Evolutionary conservation across 2,888 invertebrate genomes (phyloP).

Genomic region (Plagiodera versicolora): DNA sequence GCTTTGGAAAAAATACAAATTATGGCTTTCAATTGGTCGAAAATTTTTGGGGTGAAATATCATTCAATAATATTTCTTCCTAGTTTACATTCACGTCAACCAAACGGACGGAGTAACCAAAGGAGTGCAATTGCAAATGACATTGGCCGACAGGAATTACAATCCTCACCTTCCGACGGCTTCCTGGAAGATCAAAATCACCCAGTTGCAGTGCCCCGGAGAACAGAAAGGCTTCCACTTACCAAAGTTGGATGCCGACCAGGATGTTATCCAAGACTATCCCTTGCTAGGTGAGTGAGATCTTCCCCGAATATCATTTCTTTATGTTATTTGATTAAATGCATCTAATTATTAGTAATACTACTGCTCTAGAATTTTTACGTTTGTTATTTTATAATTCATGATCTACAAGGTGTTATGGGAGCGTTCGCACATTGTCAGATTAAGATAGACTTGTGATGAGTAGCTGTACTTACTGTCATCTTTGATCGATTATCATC

Average conservation of each 20-base stretch:
- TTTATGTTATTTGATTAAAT: too few species aligned
- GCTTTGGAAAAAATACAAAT: too few species aligned
- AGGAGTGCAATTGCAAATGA: conserved; percentile 37
- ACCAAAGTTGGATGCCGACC: conserved; percentile 23
- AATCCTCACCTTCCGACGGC: conserved; percentile 31
- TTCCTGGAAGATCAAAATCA: conserved; percentile 47
- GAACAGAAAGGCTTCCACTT: conserved; percentile 29
- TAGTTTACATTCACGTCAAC: conserved; percentile 44
- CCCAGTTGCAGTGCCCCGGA: conserved; percentile 50
- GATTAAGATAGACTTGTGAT: too few species aligned
- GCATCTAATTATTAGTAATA: too few species aligned
- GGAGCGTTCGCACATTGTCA: too few species aligned
- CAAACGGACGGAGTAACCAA: conserved; percentile 34
- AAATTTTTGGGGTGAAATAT: too few species aligned
- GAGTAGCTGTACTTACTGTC: background rate
- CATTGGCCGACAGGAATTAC: conserved; percentile 55
- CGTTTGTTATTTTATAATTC: too few species aligned
- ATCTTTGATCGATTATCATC: background rate
- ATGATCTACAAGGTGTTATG: background rate
- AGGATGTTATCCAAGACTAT: conserved; percentile 39
- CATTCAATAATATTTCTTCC: too few species aligned
- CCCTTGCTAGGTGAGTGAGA: conserved; percentile 37
- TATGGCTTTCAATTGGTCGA: too few species aligned
- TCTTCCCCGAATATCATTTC: too few species aligned
- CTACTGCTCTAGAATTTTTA: too few species aligned